Conservation (phyloP, 1,140 invertebrate species). For the Heterodera schachtii region DNA sequence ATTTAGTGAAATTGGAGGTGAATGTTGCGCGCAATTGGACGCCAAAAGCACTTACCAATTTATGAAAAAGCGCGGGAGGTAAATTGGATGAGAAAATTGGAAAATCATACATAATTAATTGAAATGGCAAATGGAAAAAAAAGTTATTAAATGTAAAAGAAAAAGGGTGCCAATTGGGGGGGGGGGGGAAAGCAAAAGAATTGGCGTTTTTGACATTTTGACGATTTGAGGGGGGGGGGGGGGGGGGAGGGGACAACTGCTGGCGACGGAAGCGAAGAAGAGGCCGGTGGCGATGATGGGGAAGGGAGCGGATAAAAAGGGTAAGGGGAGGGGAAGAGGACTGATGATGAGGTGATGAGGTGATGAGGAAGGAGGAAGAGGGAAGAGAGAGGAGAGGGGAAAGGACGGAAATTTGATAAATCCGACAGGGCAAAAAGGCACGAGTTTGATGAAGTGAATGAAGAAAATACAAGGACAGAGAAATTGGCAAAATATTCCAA, state of each 20-base stretch:
- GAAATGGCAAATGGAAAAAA: slow-evolving; percentile 2
- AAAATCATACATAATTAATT: neutral
- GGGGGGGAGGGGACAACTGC: neutral
- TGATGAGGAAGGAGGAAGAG: no score
- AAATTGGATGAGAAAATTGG: no score
- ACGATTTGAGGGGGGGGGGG: no score
- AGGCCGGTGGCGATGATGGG: no score
- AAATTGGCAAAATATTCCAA: neutral
- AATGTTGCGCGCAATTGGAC: neutral
- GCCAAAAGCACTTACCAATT: neutral
- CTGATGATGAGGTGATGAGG: no score
- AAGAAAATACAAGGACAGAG: no score
- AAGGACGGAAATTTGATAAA: neutral
- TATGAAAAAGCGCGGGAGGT: no score
- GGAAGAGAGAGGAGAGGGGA: neutral
- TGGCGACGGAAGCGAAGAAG: neutral
- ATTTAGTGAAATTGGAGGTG: neutral
- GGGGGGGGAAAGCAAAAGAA: neutral
- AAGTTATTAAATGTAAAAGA: neutral
- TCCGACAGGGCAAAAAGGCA: neutral
- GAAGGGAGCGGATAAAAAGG: neutral
- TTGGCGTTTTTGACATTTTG: neutral
- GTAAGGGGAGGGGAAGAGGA: no score
- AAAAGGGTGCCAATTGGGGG: neutral
- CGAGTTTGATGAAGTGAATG: neutral